Evolutionary conservation across 1,140 invertebrate species (phyloP), one percentile per base, ranked within the genome.

Genomic region (Platorchestia sp.): DNA sequence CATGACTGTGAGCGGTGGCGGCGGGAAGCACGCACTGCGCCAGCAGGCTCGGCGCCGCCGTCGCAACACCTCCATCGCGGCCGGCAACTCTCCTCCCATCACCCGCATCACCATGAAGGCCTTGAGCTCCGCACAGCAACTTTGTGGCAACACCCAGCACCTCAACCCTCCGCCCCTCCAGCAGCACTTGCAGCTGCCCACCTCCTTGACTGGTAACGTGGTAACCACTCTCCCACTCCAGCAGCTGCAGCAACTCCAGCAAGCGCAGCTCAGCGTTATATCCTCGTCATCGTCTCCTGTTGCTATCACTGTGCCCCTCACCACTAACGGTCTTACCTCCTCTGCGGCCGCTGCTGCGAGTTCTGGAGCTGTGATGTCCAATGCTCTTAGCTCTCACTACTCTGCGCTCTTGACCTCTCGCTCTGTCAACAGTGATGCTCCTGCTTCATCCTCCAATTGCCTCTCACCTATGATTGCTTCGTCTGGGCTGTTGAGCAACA

Each of bases 11-110:
- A 93, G 91, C 47, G 95, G 90, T 27, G 95, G 95, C 51, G 87
- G 95, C 86, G 96, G 96, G n/a, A 98, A 98, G 97, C 98, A 98
- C 97, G 98, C 98, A 95, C 96, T 98, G 95, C 97, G 98, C 96
- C 98, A 98, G 97, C 98, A 98, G 97, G 98, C 98, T 41, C 98
- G 98, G 96, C 97, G 98, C 95, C 97, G 98, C 96, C 97, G 98
- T 96, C 98, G 98, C 97, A 98, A 98, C 96, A 98, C 98, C 36
- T 98, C 98, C 44, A 98, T 98, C 96, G 98, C 98, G 27, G 98
- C 98, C 95, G 98, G 98, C 95, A 96, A 96, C 93, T 96, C 96
- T 42, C 96, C 96, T 10, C 96, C 96, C 22, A 96, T 96, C 42
- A 96, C 96, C 7, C 95, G 96, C n/a, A 96, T 96, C 22, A 96